Percentiles rank a stretch among this genome's conserved stretches.
phyloP scores from a whole-genome alignment of 2,113 vertebrate species.

The Psilopsiagon aurifrons region DNA sequence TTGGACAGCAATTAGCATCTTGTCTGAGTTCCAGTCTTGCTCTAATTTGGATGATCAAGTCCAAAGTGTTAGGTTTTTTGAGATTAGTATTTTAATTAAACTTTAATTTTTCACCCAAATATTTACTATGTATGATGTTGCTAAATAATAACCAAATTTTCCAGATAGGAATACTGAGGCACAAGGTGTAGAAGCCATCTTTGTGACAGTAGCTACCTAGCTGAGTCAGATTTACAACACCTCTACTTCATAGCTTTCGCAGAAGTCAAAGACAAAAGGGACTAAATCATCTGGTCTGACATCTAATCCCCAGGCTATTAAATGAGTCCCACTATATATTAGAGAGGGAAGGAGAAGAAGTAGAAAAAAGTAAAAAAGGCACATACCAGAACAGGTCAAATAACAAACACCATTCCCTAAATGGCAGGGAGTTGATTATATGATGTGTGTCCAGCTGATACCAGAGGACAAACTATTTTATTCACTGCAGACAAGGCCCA shows the following conservation, averaged over 20 bases:
- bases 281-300: background rate
- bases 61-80: background rate
- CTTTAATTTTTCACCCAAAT: background rate
- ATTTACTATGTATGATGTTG: background rate
- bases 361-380: background rate
- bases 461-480: background rate
- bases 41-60: background rate
- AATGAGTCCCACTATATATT: background rate
- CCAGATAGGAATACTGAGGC: background rate
- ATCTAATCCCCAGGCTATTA: background rate
- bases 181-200: fast-evolving
- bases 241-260: background rate
- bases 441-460: background rate
- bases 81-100: background rate
- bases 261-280: background rate
- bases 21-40: background rate
- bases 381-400: background rate
- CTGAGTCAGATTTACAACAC: background rate
- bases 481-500: background rate
- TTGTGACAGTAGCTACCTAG: background rate
- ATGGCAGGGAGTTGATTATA: background rate
- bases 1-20: background rate
- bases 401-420: background rate
- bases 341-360: background rate
- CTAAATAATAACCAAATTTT: background rate